Percentiles rank a stretch among this genome's conserved stretches.
Evolutionary conservation across 2,113 vertebrate genomes (phyloP).

Genomic region (Pionites leucogaster): DNA sequence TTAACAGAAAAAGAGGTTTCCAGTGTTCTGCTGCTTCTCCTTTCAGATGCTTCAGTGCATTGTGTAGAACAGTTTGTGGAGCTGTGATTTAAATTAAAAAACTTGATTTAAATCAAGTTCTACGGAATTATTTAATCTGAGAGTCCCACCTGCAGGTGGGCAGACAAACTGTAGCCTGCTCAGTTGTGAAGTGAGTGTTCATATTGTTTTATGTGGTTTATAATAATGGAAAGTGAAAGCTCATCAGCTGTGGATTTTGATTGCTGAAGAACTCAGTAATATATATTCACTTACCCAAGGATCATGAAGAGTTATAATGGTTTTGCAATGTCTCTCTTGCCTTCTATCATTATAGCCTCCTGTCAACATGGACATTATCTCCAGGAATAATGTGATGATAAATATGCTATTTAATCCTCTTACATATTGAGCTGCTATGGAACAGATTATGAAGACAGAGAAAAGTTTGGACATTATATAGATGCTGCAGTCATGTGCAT

Average conservation of each 20-base stretch:
- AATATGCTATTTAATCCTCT: not conserved
- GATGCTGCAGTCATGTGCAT: not conserved
- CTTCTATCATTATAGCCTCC: not conserved
- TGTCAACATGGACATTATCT: accelerated
- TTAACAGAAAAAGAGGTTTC: not conserved
- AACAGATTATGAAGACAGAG: not conserved
- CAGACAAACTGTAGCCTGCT: not conserved
- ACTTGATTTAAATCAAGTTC: not conserved
- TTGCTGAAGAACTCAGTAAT: not conserved
- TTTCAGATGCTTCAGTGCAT: not conserved
- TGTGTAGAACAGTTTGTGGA: not conserved
- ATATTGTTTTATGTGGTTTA: not conserved
- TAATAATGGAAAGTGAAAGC: not conserved
- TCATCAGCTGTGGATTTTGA: not conserved
- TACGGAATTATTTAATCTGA: not conserved
- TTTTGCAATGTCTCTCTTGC: not conserved
- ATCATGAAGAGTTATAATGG: not conserved
- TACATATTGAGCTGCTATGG: not conserved
- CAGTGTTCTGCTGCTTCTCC: not conserved
- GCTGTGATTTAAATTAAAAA: not conserved
- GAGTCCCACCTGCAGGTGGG: not conserved
- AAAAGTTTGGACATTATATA: not conserved
- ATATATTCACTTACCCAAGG: not conserved
- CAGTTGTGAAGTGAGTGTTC: not conserved
- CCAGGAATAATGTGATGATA: not conserved